These are phyloP conservation scores for Eulithis prunata DNA, from an alignment of 2,888 invertebrate species.

Conservation along the genomic window DNA sequence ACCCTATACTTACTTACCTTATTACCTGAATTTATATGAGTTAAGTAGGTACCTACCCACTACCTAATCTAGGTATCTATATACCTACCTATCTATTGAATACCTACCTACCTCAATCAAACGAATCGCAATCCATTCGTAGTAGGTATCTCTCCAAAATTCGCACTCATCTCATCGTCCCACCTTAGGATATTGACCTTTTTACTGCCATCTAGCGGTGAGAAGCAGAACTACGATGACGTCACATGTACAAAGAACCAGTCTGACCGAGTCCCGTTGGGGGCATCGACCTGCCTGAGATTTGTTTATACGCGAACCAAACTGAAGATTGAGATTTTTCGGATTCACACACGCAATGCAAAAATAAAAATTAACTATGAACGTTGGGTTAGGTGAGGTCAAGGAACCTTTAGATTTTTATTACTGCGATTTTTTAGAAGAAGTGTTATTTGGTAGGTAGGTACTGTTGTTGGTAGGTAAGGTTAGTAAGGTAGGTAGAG, in stretches of 20 bases:
- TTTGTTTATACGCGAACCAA: constrained; percentile 73
- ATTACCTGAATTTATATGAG: too few species aligned
- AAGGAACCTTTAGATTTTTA: constrained; percentile 45
- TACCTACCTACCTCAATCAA: too few species aligned
- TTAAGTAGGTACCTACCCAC: too few species aligned
- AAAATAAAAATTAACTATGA: constrained; percentile 49
- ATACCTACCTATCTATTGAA: too few species aligned
- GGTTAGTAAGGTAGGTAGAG: background rate
- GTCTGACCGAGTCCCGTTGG: constrained; percentile 71
- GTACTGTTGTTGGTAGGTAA: too few species aligned
- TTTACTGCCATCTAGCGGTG: constrained; percentile 55
- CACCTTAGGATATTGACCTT: constrained; percentile 19
- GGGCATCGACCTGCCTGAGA: constrained; percentile 72
- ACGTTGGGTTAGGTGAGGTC: constrained; percentile 48
- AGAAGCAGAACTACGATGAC: constrained; percentile 65
- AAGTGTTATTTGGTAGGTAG: background rate
- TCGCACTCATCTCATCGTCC: background rate
- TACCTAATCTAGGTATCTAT: too few species aligned
- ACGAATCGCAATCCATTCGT: background rate
- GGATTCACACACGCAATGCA: constrained; percentile 54
- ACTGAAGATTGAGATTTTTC: constrained; percentile 55
- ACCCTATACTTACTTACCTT: too few species aligned
- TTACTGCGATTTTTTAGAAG: constrained; percentile 29
- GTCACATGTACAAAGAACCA: constrained; percentile 73
- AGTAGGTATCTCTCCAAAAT: constrained; percentile 12